Conservation (phyloP, 2,888 invertebrate species). For the Heliconius erato region DNA sequence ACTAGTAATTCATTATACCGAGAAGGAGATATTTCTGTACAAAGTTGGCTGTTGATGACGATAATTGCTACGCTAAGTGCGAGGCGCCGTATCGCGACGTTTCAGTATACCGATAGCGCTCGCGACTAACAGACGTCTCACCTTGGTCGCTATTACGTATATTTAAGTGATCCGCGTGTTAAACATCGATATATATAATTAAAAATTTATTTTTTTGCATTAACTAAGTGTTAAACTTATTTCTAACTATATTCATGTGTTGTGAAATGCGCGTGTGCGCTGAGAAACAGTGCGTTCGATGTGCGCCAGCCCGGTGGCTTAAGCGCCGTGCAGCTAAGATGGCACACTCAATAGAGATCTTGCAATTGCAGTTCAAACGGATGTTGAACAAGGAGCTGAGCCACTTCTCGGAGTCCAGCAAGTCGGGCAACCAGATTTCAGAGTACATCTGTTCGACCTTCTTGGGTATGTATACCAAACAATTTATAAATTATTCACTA, state of each 20-base stretch:
- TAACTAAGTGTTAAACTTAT: constrained; percentile 49
- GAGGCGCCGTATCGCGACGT: constrained; percentile 54
- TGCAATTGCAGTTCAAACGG: constrained; percentile 96
- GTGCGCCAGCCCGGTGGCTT: constrained; percentile 74
- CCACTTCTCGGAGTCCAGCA: constrained; percentile 99
- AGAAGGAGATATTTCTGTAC: constrained; percentile 71
- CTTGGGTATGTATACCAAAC: constrained; percentile 91
- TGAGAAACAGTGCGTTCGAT: constrained; percentile 77
- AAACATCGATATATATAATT: neutral
- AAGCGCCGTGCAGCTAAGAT: constrained; percentile 72
- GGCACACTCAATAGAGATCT: constrained; percentile 80
- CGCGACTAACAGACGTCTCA: constrained; percentile 68
- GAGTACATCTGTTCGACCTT: constrained; percentile 99
- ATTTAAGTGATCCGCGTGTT: neutral
- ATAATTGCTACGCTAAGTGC: constrained; percentile 56
- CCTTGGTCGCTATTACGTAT: constrained; percentile 31
- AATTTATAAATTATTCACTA: constrained; percentile 7
- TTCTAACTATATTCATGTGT: constrained; percentile 54
- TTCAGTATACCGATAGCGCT: constrained; percentile 78
- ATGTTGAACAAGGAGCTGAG: constrained; percentile 99
- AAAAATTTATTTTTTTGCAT: constrained; percentile 23
- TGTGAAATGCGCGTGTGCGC: constrained; percentile 81
- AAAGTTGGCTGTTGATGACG: constrained; percentile 58
- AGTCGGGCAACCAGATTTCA: constrained; percentile 99
- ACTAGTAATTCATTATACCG: constrained; percentile 64